phyloP scores from a whole-genome alignment of 2,113 vertebrate species.

The Loxodonta africana region DNA sequence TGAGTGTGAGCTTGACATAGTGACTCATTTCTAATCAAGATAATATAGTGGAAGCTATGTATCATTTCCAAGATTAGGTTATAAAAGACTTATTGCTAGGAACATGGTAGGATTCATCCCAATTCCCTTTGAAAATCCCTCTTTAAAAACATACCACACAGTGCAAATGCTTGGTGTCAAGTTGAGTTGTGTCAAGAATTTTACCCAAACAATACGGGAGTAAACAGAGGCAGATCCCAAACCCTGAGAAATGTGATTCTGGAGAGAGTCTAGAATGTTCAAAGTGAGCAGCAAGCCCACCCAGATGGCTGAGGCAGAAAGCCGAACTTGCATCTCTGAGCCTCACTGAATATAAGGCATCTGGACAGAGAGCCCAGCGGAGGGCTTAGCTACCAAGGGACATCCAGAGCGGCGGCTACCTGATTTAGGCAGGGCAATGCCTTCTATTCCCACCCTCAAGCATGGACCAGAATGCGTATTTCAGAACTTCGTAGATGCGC shows the following conservation, averaged over 20 bases:
- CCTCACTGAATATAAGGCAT: background rate
- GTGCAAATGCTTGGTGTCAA: background rate
- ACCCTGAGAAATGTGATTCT: background rate
- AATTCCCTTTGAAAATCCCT: background rate
- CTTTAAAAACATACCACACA: background rate
- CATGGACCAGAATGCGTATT: background rate
- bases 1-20: no score
- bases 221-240: background rate
- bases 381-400: background rate
- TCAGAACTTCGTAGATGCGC: background rate
- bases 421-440: accelerated
- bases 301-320: background rate
- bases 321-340: background rate
- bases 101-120: background rate
- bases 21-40: no score
- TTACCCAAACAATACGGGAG: background rate
- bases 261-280: background rate
- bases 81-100: background rate
- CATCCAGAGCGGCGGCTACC: no score
- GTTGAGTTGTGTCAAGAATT: background rate
- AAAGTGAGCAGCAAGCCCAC: background rate
- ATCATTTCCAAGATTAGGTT: no score
- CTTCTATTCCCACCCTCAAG: background rate
- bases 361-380: background rate
- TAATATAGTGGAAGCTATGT: no score